Evolutionary conservation across 2,888 invertebrate genomes (phyloP).

Genomic region (Calliphora vomitoria): DNA sequence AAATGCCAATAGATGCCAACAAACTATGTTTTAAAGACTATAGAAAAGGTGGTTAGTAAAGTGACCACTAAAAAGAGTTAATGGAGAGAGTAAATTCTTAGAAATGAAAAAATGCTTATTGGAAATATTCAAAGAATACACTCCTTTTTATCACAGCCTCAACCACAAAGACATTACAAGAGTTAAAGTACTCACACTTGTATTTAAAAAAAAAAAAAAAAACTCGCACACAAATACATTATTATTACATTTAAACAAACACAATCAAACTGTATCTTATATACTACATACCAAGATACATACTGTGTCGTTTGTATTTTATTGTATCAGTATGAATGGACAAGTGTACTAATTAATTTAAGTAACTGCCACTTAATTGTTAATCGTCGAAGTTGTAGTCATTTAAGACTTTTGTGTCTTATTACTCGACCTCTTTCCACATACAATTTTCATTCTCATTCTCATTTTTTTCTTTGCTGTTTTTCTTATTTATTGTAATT

Average conservation of each 20-base stretch:
- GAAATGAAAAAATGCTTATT: too few species aligned
- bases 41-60: too few species aligned
- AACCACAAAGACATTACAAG: constrained; percentile 3
- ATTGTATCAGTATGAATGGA: constrained; percentile 29
- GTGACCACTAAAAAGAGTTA: too few species aligned
- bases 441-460: not conserved
- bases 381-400: constrained; percentile 54
- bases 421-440: constrained; percentile 6
- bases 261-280: constrained; percentile 16
- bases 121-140: not conserved
- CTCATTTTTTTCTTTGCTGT: not conserved
- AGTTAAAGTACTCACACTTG: not conserved
- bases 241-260: not conserved
- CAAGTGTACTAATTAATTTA: constrained; percentile 72
- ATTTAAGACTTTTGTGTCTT: constrained; percentile 42
- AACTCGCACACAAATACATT: too few species aligned
- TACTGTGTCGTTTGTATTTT: constrained; percentile 7
- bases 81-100: too few species aligned
- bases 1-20: too few species aligned
- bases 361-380: constrained; percentile 72
- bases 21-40: too few species aligned
- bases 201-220: not conserved
- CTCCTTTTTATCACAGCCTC: constrained; percentile 9
- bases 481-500: constrained; percentile 35
- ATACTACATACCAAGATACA: not conserved